Evolutionary conservation across 2,888 invertebrate species (phyloP).

Genomic region (Piscicola geometra): DNA sequence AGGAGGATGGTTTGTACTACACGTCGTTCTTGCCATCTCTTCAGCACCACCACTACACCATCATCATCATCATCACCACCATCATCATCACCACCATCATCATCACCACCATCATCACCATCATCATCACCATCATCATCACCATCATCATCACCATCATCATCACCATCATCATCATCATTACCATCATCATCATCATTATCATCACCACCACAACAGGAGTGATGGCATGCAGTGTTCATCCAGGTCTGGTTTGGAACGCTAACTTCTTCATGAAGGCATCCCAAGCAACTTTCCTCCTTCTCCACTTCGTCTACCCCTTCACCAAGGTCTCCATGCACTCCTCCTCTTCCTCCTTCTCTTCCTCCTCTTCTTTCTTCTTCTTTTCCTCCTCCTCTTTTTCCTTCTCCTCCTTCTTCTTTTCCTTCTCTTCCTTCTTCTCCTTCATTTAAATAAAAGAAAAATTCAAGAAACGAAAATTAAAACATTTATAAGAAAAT

Average conservation of each 20-base stretch:
- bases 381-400: not conserved
- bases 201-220: not conserved
- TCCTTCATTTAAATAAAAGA: not conserved
- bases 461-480: not conserved
- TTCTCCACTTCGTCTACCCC: not conserved
- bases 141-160: conserved; percentile 21
- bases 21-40: not conserved
- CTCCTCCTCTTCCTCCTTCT: not conserved
- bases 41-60: no score
- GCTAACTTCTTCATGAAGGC: not conserved
- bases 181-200: no score
- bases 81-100: no score
- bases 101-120: conserved; percentile 29
- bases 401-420: not conserved
- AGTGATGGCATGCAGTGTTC: not conserved
- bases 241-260: conserved; percentile 6
- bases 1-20: conserved; percentile 42
- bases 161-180: conserved; percentile 17
- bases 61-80: no score
- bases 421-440: not conserved
- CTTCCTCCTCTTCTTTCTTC: conserved; percentile 1
- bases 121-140: conserved; percentile 23
- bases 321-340: conserved; percentile 1
- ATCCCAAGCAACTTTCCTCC: not conserved
- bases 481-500: not conserved